Base-by-base conservation (phyloP, 2,113 vertebrate genomes). In the Labeo rohita region DNA sequence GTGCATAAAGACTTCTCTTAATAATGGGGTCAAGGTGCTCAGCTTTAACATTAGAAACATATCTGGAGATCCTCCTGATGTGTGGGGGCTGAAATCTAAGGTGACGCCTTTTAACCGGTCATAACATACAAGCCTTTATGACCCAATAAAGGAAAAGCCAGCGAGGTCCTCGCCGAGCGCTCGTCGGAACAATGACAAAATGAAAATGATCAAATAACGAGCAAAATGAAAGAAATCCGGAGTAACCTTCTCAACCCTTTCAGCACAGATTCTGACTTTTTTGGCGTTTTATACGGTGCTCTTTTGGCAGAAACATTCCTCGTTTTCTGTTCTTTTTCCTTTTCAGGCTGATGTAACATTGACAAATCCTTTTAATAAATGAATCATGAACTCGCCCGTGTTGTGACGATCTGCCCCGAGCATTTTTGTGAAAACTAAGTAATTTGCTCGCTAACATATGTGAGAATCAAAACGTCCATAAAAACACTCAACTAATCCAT, bases 1-100 rank as follows among this genome's bases (percentile, higher is more conserved):
- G 43, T 66, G 79, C 86, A 80, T 89, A 89, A 90, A 87, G 73
- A 72, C 36, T 80, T 83, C 72, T 63, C 50, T 88, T 90, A 88
- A 87, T 86, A 84, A 87, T 88, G 87, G 89, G 90, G 88, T 89
- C 90, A 90, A 89, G 83, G 88, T 84, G 85, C 85, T 89, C 84
- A 86, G 87, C 72, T 63, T 50, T 74, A 81, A 74, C 82, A 77
- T 84, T 87, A 89, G 65, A 5, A 56, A 81, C 68, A 45, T 80
- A 77, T 84, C 75, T 54, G 80, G 28, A 84, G 88, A 70, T 59
- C 21, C 56, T 50, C 43, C 49, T 89, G 90, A 90, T 87, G 88
- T 89, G 88, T 54, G 87, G 54, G 49, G 78, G 78, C 84, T 89
- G 87, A 87, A 85, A 87, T 86, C 87, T 88, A 56, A 80, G 66